Conservation (phyloP, 2,888 invertebrate species). For the Pandemis heparana region DNA sequence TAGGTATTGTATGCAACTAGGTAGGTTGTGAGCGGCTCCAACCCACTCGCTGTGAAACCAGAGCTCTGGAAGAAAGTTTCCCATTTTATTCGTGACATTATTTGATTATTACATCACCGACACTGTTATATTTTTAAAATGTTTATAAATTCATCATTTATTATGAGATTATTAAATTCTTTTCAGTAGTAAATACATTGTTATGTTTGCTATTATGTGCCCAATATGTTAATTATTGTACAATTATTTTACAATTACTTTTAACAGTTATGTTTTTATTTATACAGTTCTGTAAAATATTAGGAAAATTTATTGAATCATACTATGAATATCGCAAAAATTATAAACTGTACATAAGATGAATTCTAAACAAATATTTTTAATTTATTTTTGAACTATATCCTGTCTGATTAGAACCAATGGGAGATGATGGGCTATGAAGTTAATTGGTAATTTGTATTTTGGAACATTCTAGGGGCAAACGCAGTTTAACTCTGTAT, state of each 20-base stretch:
- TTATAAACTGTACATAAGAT: slow-evolving; percentile 73
- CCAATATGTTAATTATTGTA: slow-evolving; percentile 73
- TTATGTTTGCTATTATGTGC: slow-evolving; percentile 77
- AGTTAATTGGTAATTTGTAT: slow-evolving; percentile 57
- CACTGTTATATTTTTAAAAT: slow-evolving; percentile 48
- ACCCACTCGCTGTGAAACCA: slow-evolving; percentile 44
- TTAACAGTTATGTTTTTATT: slow-evolving; percentile 77
- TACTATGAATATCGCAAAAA: slow-evolving; percentile 74
- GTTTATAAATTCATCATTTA: slow-evolving; percentile 51
- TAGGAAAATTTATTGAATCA: slow-evolving; percentile 74
- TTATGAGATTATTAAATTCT: slow-evolving; percentile 74
- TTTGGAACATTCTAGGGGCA: slow-evolving; percentile 53
- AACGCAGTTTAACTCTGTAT: slow-evolving; percentile 44
- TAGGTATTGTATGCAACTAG: slow-evolving; percentile 52
- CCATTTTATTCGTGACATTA: slow-evolving; percentile 45
- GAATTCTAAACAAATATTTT: slow-evolving; percentile 68
- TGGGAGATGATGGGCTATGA: slow-evolving; percentile 43
- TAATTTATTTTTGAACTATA: slow-evolving; percentile 65
- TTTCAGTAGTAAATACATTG: slow-evolving; percentile 66
- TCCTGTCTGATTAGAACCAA: slow-evolving; percentile 53
- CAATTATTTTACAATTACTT: slow-evolving; percentile 69
- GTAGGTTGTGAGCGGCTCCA: slow-evolving; percentile 51
- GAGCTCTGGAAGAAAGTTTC: slow-evolving; percentile 46
- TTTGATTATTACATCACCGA: slow-evolving; percentile 59
- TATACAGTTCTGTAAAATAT: slow-evolving; percentile 69